Conservation (phyloP, 2,888 invertebrate species). For the Mantis religiosa region DNA sequence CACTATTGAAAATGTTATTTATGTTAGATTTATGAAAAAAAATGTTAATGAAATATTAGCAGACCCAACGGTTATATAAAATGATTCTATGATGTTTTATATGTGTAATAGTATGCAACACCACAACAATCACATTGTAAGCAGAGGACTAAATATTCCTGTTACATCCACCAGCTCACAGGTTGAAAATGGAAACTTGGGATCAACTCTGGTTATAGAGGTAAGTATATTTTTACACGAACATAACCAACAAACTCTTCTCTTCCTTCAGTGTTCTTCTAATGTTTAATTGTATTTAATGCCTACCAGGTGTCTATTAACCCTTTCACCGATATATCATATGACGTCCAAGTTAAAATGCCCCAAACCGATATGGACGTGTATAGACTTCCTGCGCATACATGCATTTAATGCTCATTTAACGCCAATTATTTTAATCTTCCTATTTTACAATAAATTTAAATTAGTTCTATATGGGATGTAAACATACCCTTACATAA, state of each 20-base stretch:
- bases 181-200: slow-evolving; percentile 29
- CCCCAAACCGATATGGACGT: too few relatives aligned
- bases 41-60: neutral
- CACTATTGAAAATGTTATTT: neutral
- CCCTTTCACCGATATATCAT: too few relatives aligned
- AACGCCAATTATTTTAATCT: too few relatives aligned
- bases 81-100: neutral
- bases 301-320: too few relatives aligned
- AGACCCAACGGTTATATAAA: neutral
- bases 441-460: too few relatives aligned
- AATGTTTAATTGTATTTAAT: neutral
- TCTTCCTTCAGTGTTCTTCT: neutral
- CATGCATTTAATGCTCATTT: too few relatives aligned
- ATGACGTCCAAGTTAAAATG: too few relatives aligned
- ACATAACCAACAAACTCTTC: neutral
- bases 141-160: slow-evolving; percentile 17
- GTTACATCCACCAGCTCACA: slow-evolving; percentile 23
- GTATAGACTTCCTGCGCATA: too few relatives aligned
- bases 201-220: slow-evolving; percentile 30
- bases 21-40: neutral
- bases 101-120: neutral
- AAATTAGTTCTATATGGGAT: too few relatives aligned
- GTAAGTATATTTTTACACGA: slow-evolving; percentile 13
- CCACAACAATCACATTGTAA: slow-evolving; percentile 7
- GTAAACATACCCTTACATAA: too few relatives aligned